These are phyloP conservation scores for Tiliqua scincoides DNA, from an alignment of 2,113 vertebrate species.

Conservation along the genomic window DNA sequence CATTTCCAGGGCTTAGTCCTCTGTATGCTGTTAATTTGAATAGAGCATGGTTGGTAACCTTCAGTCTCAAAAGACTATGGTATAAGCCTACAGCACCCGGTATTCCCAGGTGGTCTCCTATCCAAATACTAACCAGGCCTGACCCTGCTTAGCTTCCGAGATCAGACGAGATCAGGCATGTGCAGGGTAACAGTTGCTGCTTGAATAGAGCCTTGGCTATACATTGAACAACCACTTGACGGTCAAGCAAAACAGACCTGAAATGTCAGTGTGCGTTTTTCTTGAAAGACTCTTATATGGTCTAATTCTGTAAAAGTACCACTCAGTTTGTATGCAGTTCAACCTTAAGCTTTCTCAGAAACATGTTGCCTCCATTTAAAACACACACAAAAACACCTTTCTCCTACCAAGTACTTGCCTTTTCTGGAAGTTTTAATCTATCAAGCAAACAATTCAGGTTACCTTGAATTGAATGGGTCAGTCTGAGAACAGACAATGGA, in stretches of 20 bases:
- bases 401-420: neutral
- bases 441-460: neutral
- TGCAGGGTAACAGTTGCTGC: too few species aligned
- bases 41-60: too few species aligned
- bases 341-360: neutral
- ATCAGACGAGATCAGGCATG: too few species aligned
- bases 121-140: too few species aligned
- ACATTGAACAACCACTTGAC: neutral
- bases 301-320: neutral
- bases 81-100: too few species aligned
- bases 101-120: too few species aligned
- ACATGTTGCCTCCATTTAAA: neutral
- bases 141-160: too few species aligned
- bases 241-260: neutral
- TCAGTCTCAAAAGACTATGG: too few species aligned
- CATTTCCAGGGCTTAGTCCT: neutral
- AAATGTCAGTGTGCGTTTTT: neutral
- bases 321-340: neutral
- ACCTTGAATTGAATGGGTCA: neutral
- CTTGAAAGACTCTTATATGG: neutral
- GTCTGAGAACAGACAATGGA: neutral
- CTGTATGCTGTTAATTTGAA: too few species aligned
- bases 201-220: neutral
- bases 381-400: neutral
- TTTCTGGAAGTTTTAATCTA: neutral